Conservation (phyloP, 2,113 vertebrate genomes). For the Eudyptes chrysolophus region DNA sequence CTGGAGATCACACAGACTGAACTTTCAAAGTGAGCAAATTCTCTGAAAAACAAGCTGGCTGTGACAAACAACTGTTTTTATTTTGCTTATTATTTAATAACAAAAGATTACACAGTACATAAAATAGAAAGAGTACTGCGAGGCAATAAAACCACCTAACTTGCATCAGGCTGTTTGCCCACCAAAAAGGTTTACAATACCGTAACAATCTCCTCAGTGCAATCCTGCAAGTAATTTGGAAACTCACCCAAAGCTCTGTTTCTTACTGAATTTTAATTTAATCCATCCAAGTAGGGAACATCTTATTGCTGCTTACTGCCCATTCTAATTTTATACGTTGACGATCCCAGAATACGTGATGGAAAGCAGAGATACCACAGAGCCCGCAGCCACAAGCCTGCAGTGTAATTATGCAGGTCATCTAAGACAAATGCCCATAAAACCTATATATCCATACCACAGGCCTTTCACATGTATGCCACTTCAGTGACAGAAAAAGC, state of each 20-base stretch:
- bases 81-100: conserved; percentile 65
- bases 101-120: conserved; percentile 35
- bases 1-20: conserved; percentile 60
- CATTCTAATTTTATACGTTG: neutral
- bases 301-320: neutral
- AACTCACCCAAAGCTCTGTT: conserved; percentile 23
- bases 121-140: neutral
- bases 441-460: neutral
- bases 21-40: conserved; percentile 57
- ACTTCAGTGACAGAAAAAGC: neutral
- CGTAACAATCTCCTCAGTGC: neutral
- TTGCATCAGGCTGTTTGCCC: neutral
- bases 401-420: neutral
- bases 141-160: neutral
- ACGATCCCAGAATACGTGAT: neutral
- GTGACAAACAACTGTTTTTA: conserved; percentile 62
- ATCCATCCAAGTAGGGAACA: conserved; percentile 25
- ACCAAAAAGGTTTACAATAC: neutral
- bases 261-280: conserved; percentile 36
- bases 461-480: neutral
- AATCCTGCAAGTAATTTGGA: conserved; percentile 7
- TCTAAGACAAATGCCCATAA: neutral
- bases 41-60: conserved; percentile 33
- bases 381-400: neutral
- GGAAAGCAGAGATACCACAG: neutral